Evolutionary conservation across 1,140 invertebrate species (phyloP), one percentile per base, ranked within the genome.

Genomic region (Diuraphis noxia): DNA sequence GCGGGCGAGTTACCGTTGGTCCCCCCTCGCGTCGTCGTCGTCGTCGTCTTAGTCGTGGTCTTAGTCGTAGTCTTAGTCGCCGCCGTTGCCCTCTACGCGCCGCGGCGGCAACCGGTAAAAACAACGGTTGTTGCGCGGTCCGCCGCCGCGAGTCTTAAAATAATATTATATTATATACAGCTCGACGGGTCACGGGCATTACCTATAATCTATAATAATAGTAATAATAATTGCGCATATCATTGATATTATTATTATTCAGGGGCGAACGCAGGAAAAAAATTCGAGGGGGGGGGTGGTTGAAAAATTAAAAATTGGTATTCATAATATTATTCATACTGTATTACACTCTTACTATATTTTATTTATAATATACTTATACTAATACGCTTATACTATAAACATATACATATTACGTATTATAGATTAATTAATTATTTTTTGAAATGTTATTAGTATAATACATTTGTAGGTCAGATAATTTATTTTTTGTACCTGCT

Each of bases 1-100:
- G 41, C 41, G 84, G n/a, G 43, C 84, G 43, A 49, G 84, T 86
- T 86, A 86, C 84, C 84, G 84, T 86, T 86, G 84, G 84, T 86
- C 43, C 84, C 84, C 84, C 41, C 84, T 49, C 41, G 41, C 30
- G 40, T 6, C 82, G 10, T 40, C 38, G 41, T 34, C 82, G 38
- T 82, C 8, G 79, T 30, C 81, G 81, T 25, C 10, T 3, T 41
- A 38, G 34, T 79, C 10, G 17, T 36, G 1, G 72, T 17, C 10
- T 17, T 21, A 34, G 72, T 19, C 13, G 77, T 2, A 25, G 36
- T 36, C 72, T 19, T 49, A 49, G 46, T 10, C 38, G 40, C 17
- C 82, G 82, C 30, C 30, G 82, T 34, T 19, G 84, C 23, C 56
- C n/a, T 72, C 56, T 72, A 72, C 56, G 56, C 30, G 84, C 40